Evolutionary conservation across 2,113 vertebrate species (phyloP).

Genomic region (Gallinago jamesoni): DNA sequence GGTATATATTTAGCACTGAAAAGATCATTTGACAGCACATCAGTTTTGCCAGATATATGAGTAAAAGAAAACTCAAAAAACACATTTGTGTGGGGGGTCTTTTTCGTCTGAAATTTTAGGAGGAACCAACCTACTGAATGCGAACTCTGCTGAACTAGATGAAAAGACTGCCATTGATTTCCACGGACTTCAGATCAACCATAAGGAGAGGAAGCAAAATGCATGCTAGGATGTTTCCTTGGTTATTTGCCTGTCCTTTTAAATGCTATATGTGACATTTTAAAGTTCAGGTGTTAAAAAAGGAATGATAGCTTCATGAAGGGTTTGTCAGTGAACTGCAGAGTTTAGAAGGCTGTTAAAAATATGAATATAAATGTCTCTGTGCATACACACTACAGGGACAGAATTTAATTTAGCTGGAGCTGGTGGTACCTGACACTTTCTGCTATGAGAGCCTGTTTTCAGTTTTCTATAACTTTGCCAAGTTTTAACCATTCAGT

Average conservation of each 20-base stretch:
- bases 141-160: conserved; percentile 26
- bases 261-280: conserved; percentile 69
- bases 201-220: conserved; percentile 48
- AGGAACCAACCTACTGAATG: background rate
- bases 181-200: conserved; percentile 35
- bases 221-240: conserved; percentile 62
- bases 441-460: conserved; percentile 69
- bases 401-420: conserved; percentile 75
- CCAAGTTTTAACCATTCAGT: conserved; percentile 71
- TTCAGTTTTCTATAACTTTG: conserved; percentile 69
- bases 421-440: conserved; percentile 70
- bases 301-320: conserved; percentile 68
- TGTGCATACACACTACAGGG: conserved; percentile 72
- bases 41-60: conserved; percentile 38
- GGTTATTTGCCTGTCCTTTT: conserved; percentile 72
- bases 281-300: conserved; percentile 73
- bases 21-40: conserved; percentile 61
- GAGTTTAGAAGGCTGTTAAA: conserved; percentile 75
- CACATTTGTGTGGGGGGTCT: conserved; percentile 9
- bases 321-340: conserved; percentile 73
- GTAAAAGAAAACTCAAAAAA: background rate
- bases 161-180: conserved; percentile 44
- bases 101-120: conserved; percentile 27
- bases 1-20: conserved; percentile 57
- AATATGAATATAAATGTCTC: conserved; percentile 76